phyloP scores from a whole-genome alignment of 2,113 vertebrate genomes.

The Isichthys henryi region DNA sequence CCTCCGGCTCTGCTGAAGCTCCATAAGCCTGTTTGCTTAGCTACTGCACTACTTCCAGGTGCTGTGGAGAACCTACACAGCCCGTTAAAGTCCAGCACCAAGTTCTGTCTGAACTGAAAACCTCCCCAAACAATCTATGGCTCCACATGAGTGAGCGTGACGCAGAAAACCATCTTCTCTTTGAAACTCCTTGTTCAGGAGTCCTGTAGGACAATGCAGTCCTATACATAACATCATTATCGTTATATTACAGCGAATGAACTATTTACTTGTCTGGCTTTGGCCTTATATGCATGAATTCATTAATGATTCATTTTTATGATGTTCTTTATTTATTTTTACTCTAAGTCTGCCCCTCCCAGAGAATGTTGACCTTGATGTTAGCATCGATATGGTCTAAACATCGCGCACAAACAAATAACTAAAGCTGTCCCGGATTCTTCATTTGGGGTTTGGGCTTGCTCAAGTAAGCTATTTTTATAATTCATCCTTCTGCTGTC shows the following conservation, averaged over 20 bases:
- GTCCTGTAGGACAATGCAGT: neutral
- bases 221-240: neutral
- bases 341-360: neutral
- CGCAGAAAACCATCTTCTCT: neutral
- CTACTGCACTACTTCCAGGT: neutral
- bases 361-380: neutral
- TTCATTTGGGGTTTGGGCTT: neutral
- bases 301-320: neutral
- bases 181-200: neutral
- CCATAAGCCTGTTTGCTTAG: neutral
- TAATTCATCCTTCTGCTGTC: neutral
- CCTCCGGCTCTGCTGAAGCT: neutral
- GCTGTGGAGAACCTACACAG: neutral
- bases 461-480: neutral
- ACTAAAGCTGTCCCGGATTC: neutral
- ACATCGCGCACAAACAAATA: neutral
- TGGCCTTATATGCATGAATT: neutral
- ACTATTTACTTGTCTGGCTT: neutral
- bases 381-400: neutral
- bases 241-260: neutral
- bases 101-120: neutral
- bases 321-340: neutral
- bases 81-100: neutral
- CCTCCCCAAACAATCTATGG: neutral
- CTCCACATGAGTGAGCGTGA: neutral